Evolutionary conservation across 2,113 vertebrate genomes (phyloP), one percentile per base, ranked within the genome.

Genomic region (Trichomycterus rosablanca): DNA sequence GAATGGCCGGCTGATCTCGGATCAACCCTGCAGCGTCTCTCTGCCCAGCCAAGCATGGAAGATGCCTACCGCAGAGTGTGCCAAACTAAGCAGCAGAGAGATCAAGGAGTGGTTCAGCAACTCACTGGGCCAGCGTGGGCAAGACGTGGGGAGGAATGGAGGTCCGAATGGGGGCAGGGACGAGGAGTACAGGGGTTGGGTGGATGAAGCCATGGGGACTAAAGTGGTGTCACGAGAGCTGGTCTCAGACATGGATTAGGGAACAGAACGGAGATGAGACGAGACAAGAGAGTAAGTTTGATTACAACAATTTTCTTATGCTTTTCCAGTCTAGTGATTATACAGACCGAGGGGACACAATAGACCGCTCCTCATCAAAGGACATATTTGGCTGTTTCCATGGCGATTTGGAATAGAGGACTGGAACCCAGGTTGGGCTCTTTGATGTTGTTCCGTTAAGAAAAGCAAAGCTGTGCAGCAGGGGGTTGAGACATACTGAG

Each of bases 51-150:
- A 86, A 77, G 77, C 84, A 63, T 57, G 79, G 72, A 59, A 71
- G 82, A 62, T 83, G 77, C 11, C 87, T 90, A 60, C 84, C 87
- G 42, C 88, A 89, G 83, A 88, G 67, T 84, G 79, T 55, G 59
- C 43, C 68, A 90, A 85, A 51, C 73, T 70, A 49, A 84, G 82
- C 74, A 78, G 75, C 0, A 83, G 89, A 5, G 83, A 80, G 32
- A 70, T 81, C 2, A 84, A 84, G 56, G 83, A 89, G 10, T 74
- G 78, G 73, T 79, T 86, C 46, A 50, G 72, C 3, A 84, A 78
- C 32, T 87, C 84, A 66, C 79, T 86, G 10, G 74, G 70, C 0
- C 83, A 87, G 70, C 83, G 78, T 34, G 1, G 59, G 30, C 66
- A 44, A 0, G 89, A 89, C 53, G 75, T 84, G 57, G 72, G 81